Evolutionary conservation across 2,888 invertebrate species (phyloP).

Genomic region (Hylaea fasciaria): DNA sequence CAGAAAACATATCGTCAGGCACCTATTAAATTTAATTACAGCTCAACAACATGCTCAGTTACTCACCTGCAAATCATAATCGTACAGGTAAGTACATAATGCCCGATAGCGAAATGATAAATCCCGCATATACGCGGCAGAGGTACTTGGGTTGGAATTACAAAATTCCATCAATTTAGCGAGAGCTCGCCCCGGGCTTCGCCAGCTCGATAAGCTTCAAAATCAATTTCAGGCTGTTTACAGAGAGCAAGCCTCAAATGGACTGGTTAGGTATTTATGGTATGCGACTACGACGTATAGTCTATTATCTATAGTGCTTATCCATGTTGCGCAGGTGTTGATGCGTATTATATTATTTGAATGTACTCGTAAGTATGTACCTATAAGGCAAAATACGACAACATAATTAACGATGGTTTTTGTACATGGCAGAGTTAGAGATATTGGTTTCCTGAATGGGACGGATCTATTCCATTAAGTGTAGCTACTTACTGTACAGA

Average conservation of each 20-base stretch:
- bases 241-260: slow-evolving; percentile 63
- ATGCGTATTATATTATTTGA: not conserved
- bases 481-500: no score
- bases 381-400: no score
- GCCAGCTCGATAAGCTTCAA: slow-evolving; percentile 68
- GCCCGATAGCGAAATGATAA: slow-evolving; percentile 22
- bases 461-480: no score
- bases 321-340: not conserved
- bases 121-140: slow-evolving; percentile 33
- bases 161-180: slow-evolving; percentile 54
- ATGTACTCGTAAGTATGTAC: no score
- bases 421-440: no score
- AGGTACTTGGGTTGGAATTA: slow-evolving; percentile 45
- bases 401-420: no score
- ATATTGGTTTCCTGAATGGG: no score
- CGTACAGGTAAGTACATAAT: slow-evolving; percentile 6
- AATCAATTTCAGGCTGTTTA: slow-evolving; percentile 77
- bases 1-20: not conserved
- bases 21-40: not conserved
- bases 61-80: not conserved
- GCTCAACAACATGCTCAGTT: not conserved
- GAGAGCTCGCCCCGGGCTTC: slow-evolving; percentile 35
- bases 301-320: not conserved
- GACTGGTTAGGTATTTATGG: slow-evolving; percentile 52
- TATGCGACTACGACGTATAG: slow-evolving; percentile 7